Evolutionary conservation across 2,113 vertebrate genomes (phyloP), one percentile per base, ranked within the genome.

Genomic region (Melanotaenia duboulayi): DNA sequence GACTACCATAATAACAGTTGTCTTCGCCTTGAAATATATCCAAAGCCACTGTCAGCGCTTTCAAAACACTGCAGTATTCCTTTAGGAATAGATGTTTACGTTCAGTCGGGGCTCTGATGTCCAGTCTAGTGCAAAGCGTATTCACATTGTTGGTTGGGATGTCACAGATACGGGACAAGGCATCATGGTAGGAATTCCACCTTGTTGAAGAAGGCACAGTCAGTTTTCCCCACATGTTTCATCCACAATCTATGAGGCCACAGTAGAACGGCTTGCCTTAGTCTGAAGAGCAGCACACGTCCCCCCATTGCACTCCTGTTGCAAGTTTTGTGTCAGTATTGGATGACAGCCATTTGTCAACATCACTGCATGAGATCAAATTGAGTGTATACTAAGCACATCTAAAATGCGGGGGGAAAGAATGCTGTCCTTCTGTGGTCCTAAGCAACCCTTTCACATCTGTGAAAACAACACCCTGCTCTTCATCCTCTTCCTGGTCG

Each of bases 341-440:
- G 25, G 42, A 23, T 46, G 40, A 28, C 44, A 62, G 11, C 24
- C 59, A 62, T 28, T 73, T 55, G 37, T 52, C 52, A 39, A 74
- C 28, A 56, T 49, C 42, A 40, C 35, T 58, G 17, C 40, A 24
- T 20, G 25, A 74, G 25, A 57, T 50, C 14, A 74, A 19, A 23
- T 58, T 65, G 7, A 58, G 50, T 25, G 25, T 42, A 17, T 48
- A n/a, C 2, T 16, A 55, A 11, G 50, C 22, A 28, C 35, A 48
- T 37, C 25, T 10, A 3, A 35, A 54, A 20, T 35, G 22, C 32
- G 42, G 52, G 65, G 7, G 14, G 3, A 56, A 59, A 48, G 50
- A 48, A 56, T 37, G 48, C 22, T 57, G 42, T 49, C 54, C n/a
- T 37, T 61, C 37, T 39, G 37, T 5, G 37, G 37, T 39, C 37